These are phyloP conservation scores for Ochropleura leucogaster DNA, from an alignment of 2,888 invertebrate species.

Conservation along the genomic window DNA sequence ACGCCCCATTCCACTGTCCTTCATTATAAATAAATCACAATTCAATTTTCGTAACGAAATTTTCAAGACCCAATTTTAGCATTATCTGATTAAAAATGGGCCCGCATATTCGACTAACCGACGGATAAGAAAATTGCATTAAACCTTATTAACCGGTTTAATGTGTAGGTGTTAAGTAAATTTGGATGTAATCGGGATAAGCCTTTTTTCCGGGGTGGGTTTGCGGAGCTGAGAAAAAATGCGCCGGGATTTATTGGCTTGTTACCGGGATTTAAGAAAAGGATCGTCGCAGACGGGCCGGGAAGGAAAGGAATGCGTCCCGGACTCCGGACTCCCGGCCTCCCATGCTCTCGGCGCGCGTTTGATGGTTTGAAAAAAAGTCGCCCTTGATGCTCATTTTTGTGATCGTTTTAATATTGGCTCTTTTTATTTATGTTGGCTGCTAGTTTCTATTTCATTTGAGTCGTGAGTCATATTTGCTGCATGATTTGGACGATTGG, in stretches of 20 bases:
- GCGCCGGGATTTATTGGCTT: conserved; percentile 90
- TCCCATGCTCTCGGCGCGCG: conserved; percentile 73
- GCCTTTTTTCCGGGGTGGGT: conserved; percentile 82
- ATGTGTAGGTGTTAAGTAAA: conserved; percentile 90
- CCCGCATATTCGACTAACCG: conserved; percentile 72
- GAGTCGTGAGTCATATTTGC: conserved; percentile 23
- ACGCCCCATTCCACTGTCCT: conserved; percentile 38
- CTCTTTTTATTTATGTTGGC: conserved; percentile 69
- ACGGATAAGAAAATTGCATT: conserved; percentile 86
- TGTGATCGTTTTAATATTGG: conserved; percentile 76
- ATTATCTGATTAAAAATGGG: conserved; percentile 87
- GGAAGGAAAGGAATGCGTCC: conserved; percentile 82
- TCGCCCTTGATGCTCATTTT: conserved; percentile 83
- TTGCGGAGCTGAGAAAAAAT: conserved; percentile 80
- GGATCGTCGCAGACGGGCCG: conserved; percentile 81
- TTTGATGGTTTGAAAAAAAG: conserved; percentile 81
- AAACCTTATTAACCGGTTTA: conserved; percentile 87
- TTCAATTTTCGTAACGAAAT: conserved; percentile 84
- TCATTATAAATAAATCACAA: conserved; percentile 67
- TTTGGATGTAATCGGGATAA: conserved; percentile 90
- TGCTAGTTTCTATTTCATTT: conserved; percentile 67
- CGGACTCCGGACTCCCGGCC: conserved; percentile 53
- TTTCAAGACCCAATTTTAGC: conserved; percentile 82
- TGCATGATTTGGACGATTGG: conserved; percentile 2
- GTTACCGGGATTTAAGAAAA: conserved; percentile 90